These are phyloP conservation scores for Galerucella calmariensis DNA, from an alignment of 2,888 invertebrate genomes.

Conservation along the genomic window DNA sequence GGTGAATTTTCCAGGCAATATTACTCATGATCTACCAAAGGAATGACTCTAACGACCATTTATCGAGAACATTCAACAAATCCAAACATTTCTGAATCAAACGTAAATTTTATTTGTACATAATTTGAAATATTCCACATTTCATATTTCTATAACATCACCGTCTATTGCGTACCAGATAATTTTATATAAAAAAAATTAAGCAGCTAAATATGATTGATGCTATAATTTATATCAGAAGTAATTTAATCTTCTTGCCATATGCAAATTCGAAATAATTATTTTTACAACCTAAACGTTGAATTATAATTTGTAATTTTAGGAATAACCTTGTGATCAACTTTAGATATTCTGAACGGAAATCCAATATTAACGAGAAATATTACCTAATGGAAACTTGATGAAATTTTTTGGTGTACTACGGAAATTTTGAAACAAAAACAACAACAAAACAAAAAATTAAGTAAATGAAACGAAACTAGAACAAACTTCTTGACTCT, in stretches of 20 bases:
- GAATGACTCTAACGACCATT: too few relatives aligned
- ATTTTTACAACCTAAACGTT: constrained; percentile 28
- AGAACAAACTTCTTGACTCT: too few relatives aligned
- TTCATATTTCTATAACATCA: not conserved
- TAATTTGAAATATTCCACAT: not conserved
- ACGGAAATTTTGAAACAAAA: not conserved
- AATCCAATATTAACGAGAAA: not conserved
- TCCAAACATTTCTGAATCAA: too few relatives aligned
- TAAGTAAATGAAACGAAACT: too few relatives aligned
- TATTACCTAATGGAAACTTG: not conserved
- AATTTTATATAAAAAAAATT: constrained; percentile 4
- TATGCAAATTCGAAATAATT: constrained; percentile 44
- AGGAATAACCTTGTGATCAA: constrained; percentile 8
- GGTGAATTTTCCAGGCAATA: too few relatives aligned
- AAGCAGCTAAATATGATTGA: constrained; percentile 35
- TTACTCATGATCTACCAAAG: too few relatives aligned
- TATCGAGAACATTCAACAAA: too few relatives aligned
- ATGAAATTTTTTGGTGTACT: too few relatives aligned
- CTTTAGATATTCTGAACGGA: not conserved
- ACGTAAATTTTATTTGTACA: too few relatives aligned
- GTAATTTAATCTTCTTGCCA: constrained; percentile 43
- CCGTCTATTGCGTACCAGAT: not conserved
- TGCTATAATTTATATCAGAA: constrained; percentile 31
- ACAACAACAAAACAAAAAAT: not conserved
- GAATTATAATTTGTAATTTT: constrained; percentile 18